A percentile compares a stretch with the other conserved stretches of the same genome.
Conservation (phyloP, 2,797 vertebrate genomes). For the Pseudomugil tenellus region DNA sequence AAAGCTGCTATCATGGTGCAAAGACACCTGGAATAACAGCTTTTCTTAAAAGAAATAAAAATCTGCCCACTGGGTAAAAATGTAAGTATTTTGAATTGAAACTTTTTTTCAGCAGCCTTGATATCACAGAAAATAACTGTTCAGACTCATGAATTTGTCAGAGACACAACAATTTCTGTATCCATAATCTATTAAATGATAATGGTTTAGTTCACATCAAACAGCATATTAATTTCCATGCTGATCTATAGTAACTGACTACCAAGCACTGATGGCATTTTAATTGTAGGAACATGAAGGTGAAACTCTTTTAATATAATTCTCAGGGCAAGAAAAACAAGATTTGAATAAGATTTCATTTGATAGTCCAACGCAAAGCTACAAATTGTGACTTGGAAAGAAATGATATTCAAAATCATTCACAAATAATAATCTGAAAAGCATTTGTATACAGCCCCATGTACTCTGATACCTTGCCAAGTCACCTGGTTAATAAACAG, state of each 20-base stretch:
- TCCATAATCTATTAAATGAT: too few relatives aligned
- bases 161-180: too few relatives aligned
- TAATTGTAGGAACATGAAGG: not conserved
- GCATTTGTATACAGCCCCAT: not conserved
- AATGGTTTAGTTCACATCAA: too few relatives aligned
- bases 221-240: not conserved
- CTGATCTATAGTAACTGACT: not conserved
- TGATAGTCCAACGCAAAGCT: not conserved
- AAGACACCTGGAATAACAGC: not conserved
- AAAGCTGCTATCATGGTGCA: constrained; percentile 10
- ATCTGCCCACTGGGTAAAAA: not conserved
- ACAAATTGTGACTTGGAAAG: not conserved
- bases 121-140: not conserved
- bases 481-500: not conserved
- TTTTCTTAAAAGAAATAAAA: not conserved
- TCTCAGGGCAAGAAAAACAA: too few relatives aligned
- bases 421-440: not conserved
- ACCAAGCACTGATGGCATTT: not conserved
- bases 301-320: not conserved
- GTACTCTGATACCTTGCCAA: not conserved
- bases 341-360: not conserved
- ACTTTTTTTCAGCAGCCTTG: not conserved
- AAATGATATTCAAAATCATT: not conserved
- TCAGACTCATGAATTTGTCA: not conserved
- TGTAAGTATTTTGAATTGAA: not conserved